These are phyloP conservation scores for Prietella phreatophila DNA, from an alignment of 2,113 vertebrate genomes.

Conservation along the genomic window DNA sequence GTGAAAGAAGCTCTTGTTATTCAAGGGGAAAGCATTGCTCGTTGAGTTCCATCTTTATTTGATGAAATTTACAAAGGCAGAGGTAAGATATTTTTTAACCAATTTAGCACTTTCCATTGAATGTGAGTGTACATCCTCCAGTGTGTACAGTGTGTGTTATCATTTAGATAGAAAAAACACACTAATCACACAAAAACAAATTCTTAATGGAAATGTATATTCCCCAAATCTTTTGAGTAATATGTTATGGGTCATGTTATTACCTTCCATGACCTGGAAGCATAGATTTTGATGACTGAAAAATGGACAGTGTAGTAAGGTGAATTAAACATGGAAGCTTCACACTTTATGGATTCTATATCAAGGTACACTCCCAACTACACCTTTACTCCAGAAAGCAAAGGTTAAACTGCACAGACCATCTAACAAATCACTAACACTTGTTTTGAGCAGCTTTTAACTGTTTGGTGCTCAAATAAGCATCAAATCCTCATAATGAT, in stretches of 20 bases:
- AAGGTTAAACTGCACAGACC: not conserved
- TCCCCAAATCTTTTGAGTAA: not conserved
- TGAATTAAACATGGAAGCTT: not conserved
- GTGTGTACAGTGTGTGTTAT: not conserved
- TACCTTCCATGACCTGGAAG: not conserved
- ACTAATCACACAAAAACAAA: not conserved
- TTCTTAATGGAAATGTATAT: not conserved
- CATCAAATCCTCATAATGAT: not conserved
- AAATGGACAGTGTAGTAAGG: not conserved
- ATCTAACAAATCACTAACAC: not conserved
- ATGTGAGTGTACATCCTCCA: not conserved
- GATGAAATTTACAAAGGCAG: constrained; percentile 48
- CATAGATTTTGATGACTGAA: not conserved
- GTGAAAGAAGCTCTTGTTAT: constrained; percentile 68
- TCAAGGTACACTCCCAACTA: not conserved
- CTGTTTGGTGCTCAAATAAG: not conserved
- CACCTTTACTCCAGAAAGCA: not conserved
- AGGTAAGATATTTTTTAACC: constrained; percentile 52
- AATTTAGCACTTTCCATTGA: no score
- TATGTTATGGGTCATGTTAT: not conserved
- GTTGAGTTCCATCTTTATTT: constrained; percentile 13
- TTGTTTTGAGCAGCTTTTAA: not conserved
- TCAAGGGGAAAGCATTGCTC: constrained; percentile 63
- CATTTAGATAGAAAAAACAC: not conserved
- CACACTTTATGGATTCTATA: not conserved